Evolutionary conservation across 1,140 invertebrate genomes (phyloP).

Genomic region (Nasonia giraulti): DNA sequence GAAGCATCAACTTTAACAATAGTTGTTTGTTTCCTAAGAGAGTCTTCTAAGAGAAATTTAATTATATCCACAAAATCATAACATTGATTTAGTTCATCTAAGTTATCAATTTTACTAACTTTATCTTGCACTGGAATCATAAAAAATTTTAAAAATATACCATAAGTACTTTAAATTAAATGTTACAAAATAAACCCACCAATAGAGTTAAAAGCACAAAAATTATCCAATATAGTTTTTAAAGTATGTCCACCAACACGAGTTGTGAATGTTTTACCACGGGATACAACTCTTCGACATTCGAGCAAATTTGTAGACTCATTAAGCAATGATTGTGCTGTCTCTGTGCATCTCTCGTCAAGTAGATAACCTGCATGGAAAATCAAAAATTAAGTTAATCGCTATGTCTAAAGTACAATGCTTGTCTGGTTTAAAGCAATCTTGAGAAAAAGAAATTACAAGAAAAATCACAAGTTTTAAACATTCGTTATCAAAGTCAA

Average conservation of each 20-base stretch:
- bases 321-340: constrained; percentile 39
- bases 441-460: neutral
- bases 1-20: neutral
- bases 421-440: no score
- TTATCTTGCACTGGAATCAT: constrained; percentile 37
- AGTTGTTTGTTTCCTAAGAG: neutral
- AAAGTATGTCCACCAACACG: constrained; percentile 36
- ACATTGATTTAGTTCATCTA: constrained; percentile 30
- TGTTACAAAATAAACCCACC: constrained; percentile 18
- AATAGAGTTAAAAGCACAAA: constrained; percentile 36
- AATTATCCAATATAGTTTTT: constrained; percentile 42
- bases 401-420: no score
- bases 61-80: constrained; percentile 20
- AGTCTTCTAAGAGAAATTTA: constrained; percentile 40
- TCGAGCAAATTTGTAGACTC: constrained; percentile 43
- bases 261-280: constrained; percentile 32
- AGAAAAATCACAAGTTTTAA: neutral
- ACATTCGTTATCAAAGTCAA: neutral
- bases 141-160: neutral
- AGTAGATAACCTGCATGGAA: constrained; percentile 38
- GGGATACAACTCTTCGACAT: constrained; percentile 32
- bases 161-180: neutral
- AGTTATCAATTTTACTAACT: constrained; percentile 14
- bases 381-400: neutral
- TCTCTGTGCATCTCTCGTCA: constrained; percentile 34